Evolutionary conservation across 1,140 invertebrate species (phyloP), one percentile per base, ranked within the genome.

Genomic region (Chironomus striatipennis): DNA sequence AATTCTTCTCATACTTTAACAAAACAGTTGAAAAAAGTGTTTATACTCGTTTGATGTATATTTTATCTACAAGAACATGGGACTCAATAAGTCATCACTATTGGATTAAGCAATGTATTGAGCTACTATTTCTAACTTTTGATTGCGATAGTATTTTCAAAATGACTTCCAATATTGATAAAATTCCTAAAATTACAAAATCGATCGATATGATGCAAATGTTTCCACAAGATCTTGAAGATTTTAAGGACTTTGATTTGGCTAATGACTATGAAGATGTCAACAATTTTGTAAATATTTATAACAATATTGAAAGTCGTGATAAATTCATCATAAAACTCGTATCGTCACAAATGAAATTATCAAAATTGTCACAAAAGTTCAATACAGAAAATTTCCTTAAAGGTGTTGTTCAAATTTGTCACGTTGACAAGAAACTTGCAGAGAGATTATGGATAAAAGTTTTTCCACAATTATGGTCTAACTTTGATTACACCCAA

Each of bases 91-190:
- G 94, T 0, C 90, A 91, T 1, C 95, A 99, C 81, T 98, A 95
- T 83, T 99, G 97, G 97, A 97, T 98, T 76, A 98, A 98, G 80
- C 97, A 98, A 79, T 97, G 95, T 78, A 91, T 98, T 47, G 95
- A 98, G 78, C 80, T 97, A 0, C 79, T 97, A 1, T 85, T 96
- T 3, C 89, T 93, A 7, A 94, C 93, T 8, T 17, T 70, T 8
- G 65, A 70, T 18, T 10, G 65, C 18, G n/a, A 70, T 20, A 70
- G 18, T 21, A 70, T 21, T 21, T 18, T 18, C 3, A 18, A 70
- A 10, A 70, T 20, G 20, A 20, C 18, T 18, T 17, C 7, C 5
- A 70, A 70, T 20, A 17, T 20, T 4, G 5, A 6, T 15, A 57
- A 57, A 57, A 12, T 57, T 57, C 47, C 47, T 57, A 57, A 90